phyloP scores from a whole-genome alignment of 2,113 vertebrate genomes.

The Ginglymostoma cirratum region DNA sequence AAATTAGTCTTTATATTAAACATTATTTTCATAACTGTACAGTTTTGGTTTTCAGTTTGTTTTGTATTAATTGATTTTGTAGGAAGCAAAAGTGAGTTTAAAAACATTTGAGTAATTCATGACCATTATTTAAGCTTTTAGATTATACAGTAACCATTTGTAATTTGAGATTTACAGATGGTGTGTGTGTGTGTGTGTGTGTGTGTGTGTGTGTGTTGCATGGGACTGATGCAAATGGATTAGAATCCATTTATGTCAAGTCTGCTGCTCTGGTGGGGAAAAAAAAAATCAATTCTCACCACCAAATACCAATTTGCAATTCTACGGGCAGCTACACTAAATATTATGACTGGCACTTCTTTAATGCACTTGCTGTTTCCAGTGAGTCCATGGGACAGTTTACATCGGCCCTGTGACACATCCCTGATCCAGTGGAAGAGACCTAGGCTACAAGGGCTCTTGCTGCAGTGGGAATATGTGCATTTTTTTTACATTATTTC shows the following conservation, averaged over 20 bases:
- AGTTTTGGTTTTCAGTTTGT: neutral
- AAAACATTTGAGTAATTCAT: neutral
- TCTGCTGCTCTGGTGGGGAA: neutral
- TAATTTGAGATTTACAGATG: neutral
- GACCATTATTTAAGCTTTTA: neutral
- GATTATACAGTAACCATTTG: neutral
- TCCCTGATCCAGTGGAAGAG: neutral
- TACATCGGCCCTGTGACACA: neutral
- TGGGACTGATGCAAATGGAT: neutral
- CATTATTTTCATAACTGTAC: neutral
- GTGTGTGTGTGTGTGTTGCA: neutral
- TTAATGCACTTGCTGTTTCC: neutral
- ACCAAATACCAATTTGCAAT: neutral
- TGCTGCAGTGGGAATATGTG: neutral
- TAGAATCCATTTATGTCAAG: neutral
- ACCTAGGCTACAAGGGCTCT: neutral
- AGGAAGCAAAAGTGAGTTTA: neutral
- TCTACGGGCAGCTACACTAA: neutral
- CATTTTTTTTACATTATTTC: neutral
- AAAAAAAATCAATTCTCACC: constrained; percentile 7
- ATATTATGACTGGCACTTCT: neutral
- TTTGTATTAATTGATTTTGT: neutral
- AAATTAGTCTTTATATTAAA: neutral
- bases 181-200: neutral
- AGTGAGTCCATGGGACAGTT: neutral